These are phyloP conservation scores for Gonatopus flavifemur DNA, from an alignment of 1,140 invertebrate species.

Conservation along the genomic window DNA sequence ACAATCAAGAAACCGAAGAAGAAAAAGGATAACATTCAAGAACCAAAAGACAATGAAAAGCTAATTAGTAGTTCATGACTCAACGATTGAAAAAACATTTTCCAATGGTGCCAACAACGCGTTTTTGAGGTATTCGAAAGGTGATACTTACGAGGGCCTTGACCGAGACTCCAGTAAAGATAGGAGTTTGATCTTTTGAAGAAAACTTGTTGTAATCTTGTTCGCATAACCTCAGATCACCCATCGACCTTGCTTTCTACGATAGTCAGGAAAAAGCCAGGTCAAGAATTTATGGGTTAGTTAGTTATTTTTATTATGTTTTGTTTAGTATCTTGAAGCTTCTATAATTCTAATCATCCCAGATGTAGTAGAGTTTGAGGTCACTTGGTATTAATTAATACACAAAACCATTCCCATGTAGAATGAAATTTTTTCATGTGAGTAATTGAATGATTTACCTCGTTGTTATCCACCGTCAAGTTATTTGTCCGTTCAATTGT, in stretches of 20 bases:
- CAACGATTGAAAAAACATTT: no score
- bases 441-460: conserved; percentile 38
- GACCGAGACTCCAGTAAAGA: conserved; percentile 62
- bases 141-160: conserved; percentile 64
- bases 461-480: conserved; percentile 42
- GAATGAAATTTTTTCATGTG: no score
- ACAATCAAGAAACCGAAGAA: no score
- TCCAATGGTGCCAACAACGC: conserved; percentile 14
- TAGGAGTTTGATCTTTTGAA: conserved; percentile 46
- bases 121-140: conserved; percentile 20
- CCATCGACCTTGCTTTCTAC: conserved; percentile 56
- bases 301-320: conserved; percentile 3
- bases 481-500: conserved; percentile 31
- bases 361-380: neutral
- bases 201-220: conserved; percentile 45
- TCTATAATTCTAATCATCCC: neutral
- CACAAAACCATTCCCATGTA: no score
- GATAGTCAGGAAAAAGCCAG: conserved; percentile 23
- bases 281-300: conserved; percentile 29
- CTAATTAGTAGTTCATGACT: no score
- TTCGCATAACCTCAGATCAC: conserved; percentile 51
- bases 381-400: no score
- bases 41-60: no score
- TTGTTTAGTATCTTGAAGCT: neutral
- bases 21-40: no score